Percentiles rank a stretch among this genome's conserved stretches.
phyloP scores from a whole-genome alignment of 1,140 invertebrate species.

The Drosophila leontia region DNA sequence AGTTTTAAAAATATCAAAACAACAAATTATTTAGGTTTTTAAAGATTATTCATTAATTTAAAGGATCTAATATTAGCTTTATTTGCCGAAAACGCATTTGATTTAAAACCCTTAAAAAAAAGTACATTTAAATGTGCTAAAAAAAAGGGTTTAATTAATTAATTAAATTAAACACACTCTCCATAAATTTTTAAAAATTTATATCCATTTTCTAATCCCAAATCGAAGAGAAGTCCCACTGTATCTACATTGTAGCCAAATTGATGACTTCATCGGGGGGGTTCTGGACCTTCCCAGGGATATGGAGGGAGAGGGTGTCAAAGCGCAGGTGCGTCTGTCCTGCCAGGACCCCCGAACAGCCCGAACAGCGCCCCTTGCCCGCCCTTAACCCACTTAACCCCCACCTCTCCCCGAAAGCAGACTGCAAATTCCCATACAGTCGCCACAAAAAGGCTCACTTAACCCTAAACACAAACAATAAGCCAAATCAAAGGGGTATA shows the following conservation, averaged over 20 bases:
- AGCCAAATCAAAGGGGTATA: neutral
- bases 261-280: slow-evolving; percentile 58
- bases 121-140: neutral
- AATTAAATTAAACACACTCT: neutral
- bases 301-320: slow-evolving; percentile 7
- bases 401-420: slow-evolving; percentile 30
- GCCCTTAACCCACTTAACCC: neutral
- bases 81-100: neutral
- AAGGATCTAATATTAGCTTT: too few relatives aligned
- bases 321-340: slow-evolving; percentile 46
- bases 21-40: too few relatives aligned
- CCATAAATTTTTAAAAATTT: too few relatives aligned
- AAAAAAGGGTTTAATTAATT: neutral
- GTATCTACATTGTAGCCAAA: slow-evolving; percentile 23
- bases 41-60: neutral
- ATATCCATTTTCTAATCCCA: neutral
- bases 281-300: neutral
- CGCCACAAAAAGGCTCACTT: slow-evolving; percentile 4
- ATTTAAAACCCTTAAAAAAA: neutral
- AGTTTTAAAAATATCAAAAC: too few relatives aligned
- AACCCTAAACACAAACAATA: neutral
- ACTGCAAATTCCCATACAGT: slow-evolving; percentile 47
- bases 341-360: slow-evolving; percentile 14
- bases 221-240: neutral
- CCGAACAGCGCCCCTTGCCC: neutral